Conservation (phyloP, 2,797 vertebrate species). For the Calcarius lapponicus region DNA sequence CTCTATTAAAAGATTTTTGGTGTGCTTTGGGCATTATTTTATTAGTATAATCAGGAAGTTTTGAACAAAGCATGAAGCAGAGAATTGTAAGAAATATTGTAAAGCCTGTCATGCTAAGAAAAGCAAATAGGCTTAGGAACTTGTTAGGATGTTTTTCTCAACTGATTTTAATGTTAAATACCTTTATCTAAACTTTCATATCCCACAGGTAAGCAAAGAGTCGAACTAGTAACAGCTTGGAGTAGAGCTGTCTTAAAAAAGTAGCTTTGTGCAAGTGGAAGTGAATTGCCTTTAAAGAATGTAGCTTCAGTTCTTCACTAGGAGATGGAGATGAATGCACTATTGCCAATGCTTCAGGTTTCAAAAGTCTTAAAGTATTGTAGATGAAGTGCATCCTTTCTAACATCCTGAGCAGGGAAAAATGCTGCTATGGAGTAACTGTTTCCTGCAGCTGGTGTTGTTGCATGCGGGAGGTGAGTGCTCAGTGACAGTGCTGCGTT, state of each 20-base stretch:
- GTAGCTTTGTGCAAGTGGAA: neutral
- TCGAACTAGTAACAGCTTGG: neutral
- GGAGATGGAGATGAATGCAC: neutral
- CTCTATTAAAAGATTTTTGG: conserved; percentile 13
- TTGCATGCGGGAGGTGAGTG: fast-evolving
- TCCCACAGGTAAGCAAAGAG: neutral
- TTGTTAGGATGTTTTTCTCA: conserved; percentile 8
- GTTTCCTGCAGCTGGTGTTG: neutral
- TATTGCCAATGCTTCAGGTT: neutral
- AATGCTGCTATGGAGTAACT: neutral
- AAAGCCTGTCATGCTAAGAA: neutral
- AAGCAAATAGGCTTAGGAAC: neutral
- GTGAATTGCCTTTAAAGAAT: neutral
- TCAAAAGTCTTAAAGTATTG: neutral
- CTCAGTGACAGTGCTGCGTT: neutral
- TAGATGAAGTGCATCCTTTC: neutral
- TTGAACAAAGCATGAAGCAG: neutral
- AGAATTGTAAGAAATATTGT: neutral
- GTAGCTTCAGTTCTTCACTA: neutral
- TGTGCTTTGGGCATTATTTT: conserved; percentile 33
- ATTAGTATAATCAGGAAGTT: conserved; percentile 1
- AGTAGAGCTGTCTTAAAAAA: neutral
- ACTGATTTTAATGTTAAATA: conserved; percentile 3
- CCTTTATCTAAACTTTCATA: neutral
- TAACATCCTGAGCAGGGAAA: fast-evolving